Evolutionary conservation across 2,113 vertebrate genomes (phyloP).

Genomic region (Syngnathus scovelli): DNA sequence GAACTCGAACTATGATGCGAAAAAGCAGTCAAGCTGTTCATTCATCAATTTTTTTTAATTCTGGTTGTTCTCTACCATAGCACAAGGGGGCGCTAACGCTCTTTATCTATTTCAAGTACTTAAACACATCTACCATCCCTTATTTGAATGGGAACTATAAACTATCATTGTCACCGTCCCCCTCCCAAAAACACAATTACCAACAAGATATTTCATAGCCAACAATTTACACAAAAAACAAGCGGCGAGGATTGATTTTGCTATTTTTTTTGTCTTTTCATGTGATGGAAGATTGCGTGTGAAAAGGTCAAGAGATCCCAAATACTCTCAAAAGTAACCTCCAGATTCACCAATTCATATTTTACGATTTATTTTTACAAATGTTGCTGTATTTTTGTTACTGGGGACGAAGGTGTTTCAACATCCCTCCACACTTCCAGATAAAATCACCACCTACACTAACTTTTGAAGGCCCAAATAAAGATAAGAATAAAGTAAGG

Average conservation of each 20-base stretch:
- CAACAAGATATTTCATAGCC: background rate
- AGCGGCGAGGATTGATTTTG: background rate
- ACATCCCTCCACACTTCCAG: no score
- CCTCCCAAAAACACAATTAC: background rate
- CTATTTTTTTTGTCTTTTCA: constrained; percentile 6
- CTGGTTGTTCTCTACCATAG: constrained; percentile 11
- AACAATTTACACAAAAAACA: background rate
- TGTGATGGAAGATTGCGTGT: background rate
- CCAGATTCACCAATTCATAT: no score
- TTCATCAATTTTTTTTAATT: no score
- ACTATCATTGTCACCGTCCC: background rate
- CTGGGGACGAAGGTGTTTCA: no score
- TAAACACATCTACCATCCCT: background rate
- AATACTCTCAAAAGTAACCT: background rate
- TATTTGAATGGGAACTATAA: background rate
- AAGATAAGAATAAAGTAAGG: no score
- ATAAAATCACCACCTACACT: no score
- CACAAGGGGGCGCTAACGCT: constrained; percentile 69
- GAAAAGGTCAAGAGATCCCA: constrained; percentile 41
- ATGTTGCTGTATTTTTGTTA: no score
- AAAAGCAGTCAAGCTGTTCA: background rate
- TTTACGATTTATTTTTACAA: no score
- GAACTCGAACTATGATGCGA: no score
- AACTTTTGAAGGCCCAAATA: no score
- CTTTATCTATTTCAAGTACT: constrained; percentile 18